Evolutionary conservation across 2,888 invertebrate genomes (phyloP).

Genomic region (Caenorhabditis angaria): DNA sequence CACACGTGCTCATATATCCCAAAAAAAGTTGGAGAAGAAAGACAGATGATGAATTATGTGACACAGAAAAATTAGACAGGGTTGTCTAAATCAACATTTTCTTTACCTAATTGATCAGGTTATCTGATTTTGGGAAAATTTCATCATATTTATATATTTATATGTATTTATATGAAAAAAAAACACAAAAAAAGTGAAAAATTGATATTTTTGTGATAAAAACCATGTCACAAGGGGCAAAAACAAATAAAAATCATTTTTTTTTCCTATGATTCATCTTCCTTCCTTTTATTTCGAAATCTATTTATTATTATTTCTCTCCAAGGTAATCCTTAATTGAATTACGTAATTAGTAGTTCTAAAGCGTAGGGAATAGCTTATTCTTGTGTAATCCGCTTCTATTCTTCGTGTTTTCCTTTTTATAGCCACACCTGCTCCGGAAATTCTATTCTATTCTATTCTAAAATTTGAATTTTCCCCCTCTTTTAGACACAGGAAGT

Average conservation of each 20-base stretch:
- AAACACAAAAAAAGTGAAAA: neutral
- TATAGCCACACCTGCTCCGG: conserved; percentile 39
- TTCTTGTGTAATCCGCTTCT: conserved; percentile 27
- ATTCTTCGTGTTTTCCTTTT: neutral
- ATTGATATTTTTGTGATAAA: neutral
- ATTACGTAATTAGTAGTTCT: conserved; percentile 4
- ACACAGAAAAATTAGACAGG: neutral
- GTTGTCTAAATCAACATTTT: neutral
- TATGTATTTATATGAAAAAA: conserved; percentile 1
- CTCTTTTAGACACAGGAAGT: no score
- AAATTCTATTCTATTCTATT: conserved; percentile 2
- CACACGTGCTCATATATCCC: conserved; percentile 1
- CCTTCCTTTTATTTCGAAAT: neutral
- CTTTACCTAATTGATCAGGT: neutral
- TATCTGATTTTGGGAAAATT: neutral
- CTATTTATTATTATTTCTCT: neutral
- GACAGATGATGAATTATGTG: conserved; percentile 2
- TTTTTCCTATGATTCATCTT: neutral
- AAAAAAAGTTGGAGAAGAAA: neutral
- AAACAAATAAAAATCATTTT: no score
- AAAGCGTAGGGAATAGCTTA: neutral
- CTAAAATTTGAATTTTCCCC: neutral
- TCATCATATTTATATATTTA: conserved; percentile 3
- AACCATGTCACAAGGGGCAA: neutral
- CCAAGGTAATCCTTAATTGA: conserved; percentile 4